phyloP scores from a whole-genome alignment of 1,140 invertebrate species.

The Steinernema feltiae region DNA sequence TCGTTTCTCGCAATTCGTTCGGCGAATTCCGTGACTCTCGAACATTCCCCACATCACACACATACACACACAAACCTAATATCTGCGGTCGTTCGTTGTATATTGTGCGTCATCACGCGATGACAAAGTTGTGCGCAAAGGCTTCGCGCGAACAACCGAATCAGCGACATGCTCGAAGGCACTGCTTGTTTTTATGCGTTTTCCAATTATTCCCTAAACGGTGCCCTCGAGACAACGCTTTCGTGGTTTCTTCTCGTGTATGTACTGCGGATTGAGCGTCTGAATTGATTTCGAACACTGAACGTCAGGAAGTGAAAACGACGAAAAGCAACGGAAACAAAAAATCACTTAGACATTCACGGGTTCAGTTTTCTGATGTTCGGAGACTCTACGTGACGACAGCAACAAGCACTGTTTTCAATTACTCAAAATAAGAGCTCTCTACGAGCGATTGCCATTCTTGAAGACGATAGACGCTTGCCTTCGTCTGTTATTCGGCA shows the following conservation, averaged over 20 bases:
- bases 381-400: background rate
- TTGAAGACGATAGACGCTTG: no score
- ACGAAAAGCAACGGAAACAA: background rate
- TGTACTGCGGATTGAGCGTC: background rate
- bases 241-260: constrained; percentile 1
- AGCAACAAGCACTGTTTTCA: constrained; percentile 7
- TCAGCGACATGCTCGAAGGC: constrained; percentile 22
- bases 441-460: background rate
- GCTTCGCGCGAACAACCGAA: constrained; percentile 18
- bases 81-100: constrained; percentile 13
- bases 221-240: constrained; percentile 5
- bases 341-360: background rate
- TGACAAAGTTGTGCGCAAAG: constrained; percentile 17
- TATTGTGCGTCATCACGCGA: constrained; percentile 19
- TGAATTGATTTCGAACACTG: constrained; percentile 15
- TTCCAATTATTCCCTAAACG: constrained; percentile 18
- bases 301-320: no score
- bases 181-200: constrained; percentile 26
- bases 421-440: background rate
- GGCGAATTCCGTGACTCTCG: no score
- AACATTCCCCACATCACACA: no score
- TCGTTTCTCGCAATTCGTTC: no score
- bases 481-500: no score
- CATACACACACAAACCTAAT: background rate
- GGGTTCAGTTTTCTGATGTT: background rate